Conservation (phyloP, 2,113 vertebrate genomes). For the Silurus glanis region DNA sequence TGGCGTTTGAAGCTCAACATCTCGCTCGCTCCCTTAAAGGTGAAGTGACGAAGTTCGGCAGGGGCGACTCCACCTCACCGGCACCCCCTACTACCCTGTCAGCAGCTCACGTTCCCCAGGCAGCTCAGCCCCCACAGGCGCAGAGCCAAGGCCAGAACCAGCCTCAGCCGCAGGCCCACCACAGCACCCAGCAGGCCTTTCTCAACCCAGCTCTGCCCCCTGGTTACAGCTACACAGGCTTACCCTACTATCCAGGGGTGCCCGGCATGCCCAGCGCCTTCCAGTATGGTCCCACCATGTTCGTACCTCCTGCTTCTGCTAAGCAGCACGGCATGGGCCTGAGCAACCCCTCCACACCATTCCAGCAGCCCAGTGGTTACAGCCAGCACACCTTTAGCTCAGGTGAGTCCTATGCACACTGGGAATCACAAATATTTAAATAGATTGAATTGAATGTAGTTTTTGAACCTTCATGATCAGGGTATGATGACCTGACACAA, state of each 20-base stretch:
- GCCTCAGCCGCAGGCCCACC: constrained; percentile 88
- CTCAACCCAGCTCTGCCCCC: constrained; percentile 90
- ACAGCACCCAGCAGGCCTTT: constrained; percentile 95
- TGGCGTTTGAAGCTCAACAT: background rate
- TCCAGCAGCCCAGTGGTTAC: constrained; percentile 88
- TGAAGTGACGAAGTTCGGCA: constrained; percentile 93
- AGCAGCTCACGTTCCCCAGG: constrained; percentile 44
- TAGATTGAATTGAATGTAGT: background rate
- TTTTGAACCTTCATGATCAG: constrained; percentile 62
- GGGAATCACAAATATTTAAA: too few species aligned
- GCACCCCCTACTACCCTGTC: constrained; percentile 90
- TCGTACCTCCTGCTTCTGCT: constrained; percentile 89
- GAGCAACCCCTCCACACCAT: constrained; percentile 80
- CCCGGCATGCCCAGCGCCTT: constrained; percentile 95
- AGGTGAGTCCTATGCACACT: constrained; percentile 67
- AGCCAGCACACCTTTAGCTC: constrained; percentile 87
- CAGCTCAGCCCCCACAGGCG: constrained; percentile 78
- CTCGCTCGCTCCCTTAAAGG: constrained; percentile 60
- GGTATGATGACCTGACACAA: constrained; percentile 91
- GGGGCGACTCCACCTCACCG: constrained; percentile 92
- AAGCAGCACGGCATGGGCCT: constrained; percentile 90
- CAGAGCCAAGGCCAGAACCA: constrained; percentile 93
- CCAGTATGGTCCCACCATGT: constrained; percentile 96
- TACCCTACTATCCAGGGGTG: constrained; percentile 96
- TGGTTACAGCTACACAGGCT: constrained; percentile 97